Base-by-base conservation (phyloP, 2,888 invertebrate species). In the Microdon myrmicae region DNA sequence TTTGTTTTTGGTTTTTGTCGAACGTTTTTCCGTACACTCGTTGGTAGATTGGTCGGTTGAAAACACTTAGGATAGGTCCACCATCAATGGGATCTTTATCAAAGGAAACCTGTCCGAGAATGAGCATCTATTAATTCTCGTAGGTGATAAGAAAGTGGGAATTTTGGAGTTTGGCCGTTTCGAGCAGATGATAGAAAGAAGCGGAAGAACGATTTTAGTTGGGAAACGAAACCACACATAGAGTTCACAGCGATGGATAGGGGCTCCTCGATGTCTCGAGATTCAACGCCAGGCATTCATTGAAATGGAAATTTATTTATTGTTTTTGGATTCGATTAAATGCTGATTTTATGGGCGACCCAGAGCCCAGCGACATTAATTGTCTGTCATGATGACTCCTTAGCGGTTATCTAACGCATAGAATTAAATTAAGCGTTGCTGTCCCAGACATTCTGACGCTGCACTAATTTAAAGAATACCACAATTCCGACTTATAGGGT, bases 261-360 rank as follows among this genome's bases (percentile, higher is more conserved):
- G 58, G 64, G 64, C 64, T 64, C 64, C 64, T 51, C 43, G 10
- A 17, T 47, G 64, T 64, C 64, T 64, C 16, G 6, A 13, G 29
- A 20, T 12, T 29, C 7, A 14, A 14, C 34, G 43, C n/a, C n/a
- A n/a, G 35, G 19, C 13, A 25, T 34, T 43, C 58, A 64, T 64
- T 64, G 64, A 64, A 64, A 64, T 53, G 58, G 64, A 64, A 64
- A 64, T 64, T 64, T 58, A 64, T 64, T 64, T 64, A 64, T 64
- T 58, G 58, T 53, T 58, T 64, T 47, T 58, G 41, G 28, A 53
- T 64, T 47, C 64, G 64, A 64, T 64, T 64, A 64, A 64, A 51
- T 51, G 41, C 41, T 29, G 51, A 16, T 64, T 64, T 64, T 64
- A 64, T 51, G 53, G 51, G 19, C 28, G 39, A 23, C 41, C 58